Base-by-base conservation (phyloP, 2,113 vertebrate genomes). In the Sinocyclocheilus rhinocerous region DNA sequence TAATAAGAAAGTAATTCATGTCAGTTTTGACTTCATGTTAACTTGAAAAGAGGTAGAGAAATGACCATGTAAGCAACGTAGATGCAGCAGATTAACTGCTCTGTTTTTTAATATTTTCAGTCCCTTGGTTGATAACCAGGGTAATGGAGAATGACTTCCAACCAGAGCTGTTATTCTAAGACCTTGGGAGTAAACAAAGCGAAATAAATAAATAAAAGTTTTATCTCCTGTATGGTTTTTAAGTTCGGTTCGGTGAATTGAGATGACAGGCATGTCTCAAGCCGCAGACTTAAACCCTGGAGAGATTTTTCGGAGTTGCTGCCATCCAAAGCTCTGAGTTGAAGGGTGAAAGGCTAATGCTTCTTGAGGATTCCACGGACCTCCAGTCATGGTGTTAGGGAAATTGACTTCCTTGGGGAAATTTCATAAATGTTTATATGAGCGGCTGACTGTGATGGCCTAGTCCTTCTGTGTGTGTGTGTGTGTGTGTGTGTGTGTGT, bases 301-400 rank as follows among this genome's bases (percentile, higher is more conserved):
- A 82, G 72, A 82, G 78, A 70, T 59, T 72, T 42, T 81, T 70
- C 15, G 0, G 50, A 26, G 29, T 57, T 52, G 18, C 52, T 80
- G 15, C 39, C 36, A 29, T 73, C 29, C n/a, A 63, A 76, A 63
- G 83, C 70, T 81, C 79, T 81, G 76, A 4, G n/a, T 87, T 90
- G 84, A 86, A 88, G 87, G 89, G 91, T 92, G 91, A 93, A 91
- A 92, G 90, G 89, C 91, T 91, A 91, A 92, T 93, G 91, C 90
- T 75, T 80, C 0, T 76, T 88, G 90, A 91, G 48, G 87, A 75
- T 45, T 90, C 45, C 57, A 80, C 81, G 33, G 52, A 76, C 29
- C 80, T 67, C 76, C 63, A 81, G 29, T 86, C 70, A 29, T 81
- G 70, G 67, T 81, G 67, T 81, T 67, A 63, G 45, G 69, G 16